These are phyloP conservation scores for Drosophila mauritiana DNA, from an alignment of 1,140 invertebrate species.

Conservation along the genomic window DNA sequence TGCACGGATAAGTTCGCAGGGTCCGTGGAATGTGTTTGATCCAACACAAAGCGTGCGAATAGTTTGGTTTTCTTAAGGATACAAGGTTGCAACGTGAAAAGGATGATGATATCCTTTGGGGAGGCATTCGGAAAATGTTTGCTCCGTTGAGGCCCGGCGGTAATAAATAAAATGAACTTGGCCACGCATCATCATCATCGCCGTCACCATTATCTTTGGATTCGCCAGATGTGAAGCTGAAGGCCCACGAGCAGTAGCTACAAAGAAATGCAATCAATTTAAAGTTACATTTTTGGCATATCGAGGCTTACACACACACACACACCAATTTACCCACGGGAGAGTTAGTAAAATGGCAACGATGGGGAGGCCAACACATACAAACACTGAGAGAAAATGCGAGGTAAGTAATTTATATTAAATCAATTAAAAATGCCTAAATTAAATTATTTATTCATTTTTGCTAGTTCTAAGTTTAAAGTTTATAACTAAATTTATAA, in stretches of 20 bases:
- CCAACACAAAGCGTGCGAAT: constrained; percentile 75
- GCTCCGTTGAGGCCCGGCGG: constrained; percentile 54
- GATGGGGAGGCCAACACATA: constrained; percentile 13
- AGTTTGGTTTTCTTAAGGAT: constrained; percentile 44
- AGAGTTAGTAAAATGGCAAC: constrained; percentile 11
- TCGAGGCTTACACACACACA: constrained; percentile 35
- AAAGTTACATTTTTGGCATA: constrained; percentile 65
- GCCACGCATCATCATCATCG: constrained; percentile 32
- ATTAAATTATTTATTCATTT: no score
- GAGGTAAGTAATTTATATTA: not conserved
- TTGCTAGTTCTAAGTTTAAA: no score
- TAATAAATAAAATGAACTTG: constrained; percentile 72
- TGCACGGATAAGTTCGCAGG: not conserved
- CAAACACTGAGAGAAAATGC: not conserved
- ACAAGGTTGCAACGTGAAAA: not conserved
- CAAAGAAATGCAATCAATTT: constrained; percentile 66
- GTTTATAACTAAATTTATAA: not conserved
- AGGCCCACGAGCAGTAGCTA: constrained; percentile 40
- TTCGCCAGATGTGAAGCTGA: constrained; percentile 15
- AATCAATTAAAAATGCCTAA: no score
- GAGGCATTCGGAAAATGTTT: constrained; percentile 69
- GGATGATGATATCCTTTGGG: constrained; percentile 21
- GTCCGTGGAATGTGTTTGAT: constrained; percentile 69
- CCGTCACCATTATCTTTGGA: constrained; percentile 1
- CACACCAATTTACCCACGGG: constrained; percentile 35